Evolutionary conservation across 2,888 invertebrate species (phyloP), one percentile per base, ranked within the genome.

Genomic region (Adineta ricciae): DNA sequence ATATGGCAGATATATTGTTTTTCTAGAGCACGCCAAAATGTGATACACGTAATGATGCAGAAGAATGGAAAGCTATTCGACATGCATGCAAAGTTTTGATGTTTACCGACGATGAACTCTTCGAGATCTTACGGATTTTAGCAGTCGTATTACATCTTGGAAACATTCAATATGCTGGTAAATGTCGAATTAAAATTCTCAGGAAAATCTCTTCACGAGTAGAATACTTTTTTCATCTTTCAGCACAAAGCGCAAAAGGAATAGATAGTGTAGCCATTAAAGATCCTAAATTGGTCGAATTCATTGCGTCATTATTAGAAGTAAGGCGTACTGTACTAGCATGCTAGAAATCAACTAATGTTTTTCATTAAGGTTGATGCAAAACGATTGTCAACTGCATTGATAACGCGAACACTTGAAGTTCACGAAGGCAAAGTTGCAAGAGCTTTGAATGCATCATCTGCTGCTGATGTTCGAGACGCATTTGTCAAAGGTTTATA

Each of bases 401-500:
- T 99, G 21, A 99, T 98, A 0, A 94, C 96, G 83, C 94, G 95
- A 91, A 98, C 98, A 0, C 93, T 99, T 86, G 96, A 97, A 36
- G 91, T 91, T 9, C 87, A 90, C 19, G 91, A 90, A 27, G 91
- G 91, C 84, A 88, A 89, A 49, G 91, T 91, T 19, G 89, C 91
- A 94, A 96, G 96, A 1, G 96, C 95, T 0, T 92, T 98, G 88
- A 95, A 95, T 36, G 93, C 95, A 88, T 94, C 94, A 49, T 96
- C 97, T 89, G 96, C 97, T 14, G 94, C 96, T 64, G 98, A 99
- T 91, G 97, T 98, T 24, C 92, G 78, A 87, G 99, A 99, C 90
- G 98, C 99, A 4, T 97, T 99, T 89, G 97, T 97, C 0, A 99
- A 99, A 85, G 89, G 97, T 38, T 96, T 99, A 88, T 99, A 99